phyloP scores from a whole-genome alignment of 2,113 vertebrate genomes.

The Gnathonemus longibarbis region DNA sequence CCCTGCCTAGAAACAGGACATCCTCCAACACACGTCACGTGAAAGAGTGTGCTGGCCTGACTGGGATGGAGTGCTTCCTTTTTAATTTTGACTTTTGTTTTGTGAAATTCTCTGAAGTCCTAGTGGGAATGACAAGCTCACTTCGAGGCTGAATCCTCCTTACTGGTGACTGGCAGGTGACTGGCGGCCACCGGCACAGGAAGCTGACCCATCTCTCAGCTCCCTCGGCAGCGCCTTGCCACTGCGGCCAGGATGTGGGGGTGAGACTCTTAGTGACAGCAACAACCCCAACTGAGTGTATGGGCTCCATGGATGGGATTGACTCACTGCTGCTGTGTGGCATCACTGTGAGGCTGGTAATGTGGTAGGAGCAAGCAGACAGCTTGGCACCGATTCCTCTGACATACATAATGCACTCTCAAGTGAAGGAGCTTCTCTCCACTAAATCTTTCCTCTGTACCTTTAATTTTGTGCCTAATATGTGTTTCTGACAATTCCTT shows the following conservation, averaged over 20 bases:
- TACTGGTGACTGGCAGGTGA: not conserved
- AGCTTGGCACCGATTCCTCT: constrained; percentile 29
- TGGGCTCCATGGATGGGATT: not conserved
- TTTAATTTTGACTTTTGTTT: not conserved
- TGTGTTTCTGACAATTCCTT: not conserved
- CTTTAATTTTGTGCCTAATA: not conserved
- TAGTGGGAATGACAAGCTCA: not conserved
- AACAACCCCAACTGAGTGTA: not conserved
- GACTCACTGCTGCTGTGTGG: not conserved
- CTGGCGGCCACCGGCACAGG: not conserved
- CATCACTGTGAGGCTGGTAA: constrained; percentile 11
- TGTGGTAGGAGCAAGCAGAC: constrained; percentile 18
- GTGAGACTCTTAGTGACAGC: not conserved
- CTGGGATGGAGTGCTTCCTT: not conserved
- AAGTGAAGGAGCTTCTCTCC: not conserved
- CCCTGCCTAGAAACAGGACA: not conserved
- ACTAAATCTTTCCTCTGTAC: not conserved
- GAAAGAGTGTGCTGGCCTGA: not conserved
- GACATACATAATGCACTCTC: constrained; percentile 35
- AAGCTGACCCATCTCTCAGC: not conserved
- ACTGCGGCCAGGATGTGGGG: not conserved
- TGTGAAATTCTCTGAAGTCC: not conserved
- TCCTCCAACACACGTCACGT: not conserved
- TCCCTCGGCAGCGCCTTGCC: not conserved
- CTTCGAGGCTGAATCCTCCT: not conserved